Base-by-base conservation (phyloP, 2,797 vertebrate species). In the Sebastes paucispinis region DNA sequence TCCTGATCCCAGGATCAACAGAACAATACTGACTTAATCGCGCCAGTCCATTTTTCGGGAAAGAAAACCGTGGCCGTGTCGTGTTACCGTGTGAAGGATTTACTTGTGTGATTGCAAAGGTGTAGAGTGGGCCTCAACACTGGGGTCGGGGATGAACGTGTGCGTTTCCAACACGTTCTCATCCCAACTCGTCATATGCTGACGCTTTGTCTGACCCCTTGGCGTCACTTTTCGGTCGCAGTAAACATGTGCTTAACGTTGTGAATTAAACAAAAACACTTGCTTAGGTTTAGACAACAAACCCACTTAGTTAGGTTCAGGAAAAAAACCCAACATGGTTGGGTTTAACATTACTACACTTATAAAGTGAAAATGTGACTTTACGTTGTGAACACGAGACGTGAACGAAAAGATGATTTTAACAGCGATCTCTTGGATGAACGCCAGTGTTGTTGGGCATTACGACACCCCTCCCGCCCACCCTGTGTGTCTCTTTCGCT, bases 21-120 rank as follows among this genome's bases (percentile, higher is more conserved):
- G 60, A 79, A 84, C 73, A 90, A 83, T 81, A 16, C 65, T 31
- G 22, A 60, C 34, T 68, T 68, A 74, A 81, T 88, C 39, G 65
- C 29, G 20, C 24, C 20, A 68, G 73, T 80, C 67, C 16, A 62
- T 73, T 64, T 89, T 84, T 80, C 2, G 10, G 68, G 39, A 82
- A 72, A 72, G 36, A 79, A 31, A 58, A 29, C 22, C 29, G 1
- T 4, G 10, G 39, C 43, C 6, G 14, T 73, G 54, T 82, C 2
- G 1, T 29, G 22, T 88, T 80, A 69, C 64, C 2, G 29, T 54
- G 32, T 77, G 29, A 73, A 76, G 55, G 52, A 52, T 76, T 63
- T 65, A 55, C 34, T 60, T 36, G 32, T 73, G 50, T 67, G 8
- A 71, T 52, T 78, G 8, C n/a, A 82, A 62, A 63, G 34, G 36